Base-by-base conservation (phyloP, 2,888 invertebrate species). In the Tiliacea aurago region DNA sequence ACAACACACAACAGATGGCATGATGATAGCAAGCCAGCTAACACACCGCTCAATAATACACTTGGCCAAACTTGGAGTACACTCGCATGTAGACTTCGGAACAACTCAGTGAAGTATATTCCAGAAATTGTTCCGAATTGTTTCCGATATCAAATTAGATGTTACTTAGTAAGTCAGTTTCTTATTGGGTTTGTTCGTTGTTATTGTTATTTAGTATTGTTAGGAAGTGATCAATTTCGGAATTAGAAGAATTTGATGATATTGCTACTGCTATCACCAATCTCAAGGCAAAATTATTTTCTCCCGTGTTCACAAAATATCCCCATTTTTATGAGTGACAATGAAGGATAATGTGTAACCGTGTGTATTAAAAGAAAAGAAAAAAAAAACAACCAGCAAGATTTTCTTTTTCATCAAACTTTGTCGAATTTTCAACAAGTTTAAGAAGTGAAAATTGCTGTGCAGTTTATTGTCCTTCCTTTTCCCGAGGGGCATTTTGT, bases 91-190 rank as follows among this genome's bases (percentile, higher is more conserved):
- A 63, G 23, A 80, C 71, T 74, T 81, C 62, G 55, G 64, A 74
- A 80, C 70, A 74, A 78, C 51, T 69, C 70, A 10, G 43, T 55
- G 51, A 80, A 74, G 80, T 83, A 79, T 83, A 79, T 83, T 79
- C 23, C 23, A 63, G 66, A 53, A 69, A 71, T 76, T 83, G 81
- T 83, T 83, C 66, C 45, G 73, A 80, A 81, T 75, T 80, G 71
- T 80, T 80, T 63, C 47, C 71, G 73, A 81, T 80, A 80, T 73
- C 73, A 73, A 83, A 84, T 84, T 76, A 84, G 84, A 80, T 80
- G 81, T 77, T 83, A 83, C 80, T 81, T 72, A 71, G 56, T 71
- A 64, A 83, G 80, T 83, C 80, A 66, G 45, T 69, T 56, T 66
- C 69, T 69, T 79, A 74, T 79, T 76, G 59, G 43, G 62, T 67